Evolutionary conservation across 1,140 invertebrate species (phyloP).

Genomic region (Temnothorax nylanderi): DNA sequence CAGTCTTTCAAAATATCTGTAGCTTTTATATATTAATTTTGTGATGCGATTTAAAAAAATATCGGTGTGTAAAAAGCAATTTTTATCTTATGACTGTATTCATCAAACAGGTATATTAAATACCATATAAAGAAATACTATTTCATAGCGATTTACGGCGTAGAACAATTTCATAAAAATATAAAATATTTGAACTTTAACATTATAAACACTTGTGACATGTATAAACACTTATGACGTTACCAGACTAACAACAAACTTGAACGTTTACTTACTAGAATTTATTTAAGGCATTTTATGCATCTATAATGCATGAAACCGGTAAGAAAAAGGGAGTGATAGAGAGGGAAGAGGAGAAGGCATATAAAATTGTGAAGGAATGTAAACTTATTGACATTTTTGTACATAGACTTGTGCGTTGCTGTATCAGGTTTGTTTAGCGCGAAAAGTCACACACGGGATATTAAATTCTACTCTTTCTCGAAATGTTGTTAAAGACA

Average conservation of each 20-base stretch:
- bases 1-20: not conserved
- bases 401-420: not conserved
- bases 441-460: not conserved
- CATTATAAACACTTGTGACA: not conserved
- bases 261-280: not conserved
- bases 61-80: not conserved
- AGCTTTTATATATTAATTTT: constrained; percentile 1
- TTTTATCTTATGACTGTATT: not conserved
- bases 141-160: not conserved
- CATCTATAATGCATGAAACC: not conserved
- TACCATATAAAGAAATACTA: not conserved
- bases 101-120: not conserved
- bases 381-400: not conserved
- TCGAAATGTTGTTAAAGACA: not conserved
- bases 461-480: not conserved
- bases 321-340: not conserved
- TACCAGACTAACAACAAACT: not conserved
- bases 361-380: not conserved
- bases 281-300: not conserved
- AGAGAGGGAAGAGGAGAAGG: not conserved
- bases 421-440: not conserved
- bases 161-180: not conserved
- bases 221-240: not conserved
- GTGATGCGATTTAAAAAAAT: not conserved
- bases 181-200: constrained; percentile 1